Base-by-base conservation (phyloP, 2,113 vertebrate genomes). In the Amia ocellicauda region DNA sequence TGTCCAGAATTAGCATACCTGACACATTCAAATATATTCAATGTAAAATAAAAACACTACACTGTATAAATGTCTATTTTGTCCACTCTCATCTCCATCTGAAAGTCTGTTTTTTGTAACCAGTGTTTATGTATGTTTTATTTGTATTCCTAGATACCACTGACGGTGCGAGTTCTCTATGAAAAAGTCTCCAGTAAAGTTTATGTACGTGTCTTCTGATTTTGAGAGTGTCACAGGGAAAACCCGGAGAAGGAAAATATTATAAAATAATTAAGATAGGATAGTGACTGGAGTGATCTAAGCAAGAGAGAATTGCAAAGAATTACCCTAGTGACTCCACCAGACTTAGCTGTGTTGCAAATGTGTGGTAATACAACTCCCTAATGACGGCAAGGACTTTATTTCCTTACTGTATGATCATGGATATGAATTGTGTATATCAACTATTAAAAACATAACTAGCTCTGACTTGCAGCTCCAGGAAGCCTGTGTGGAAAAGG, bases 401-500 rank as follows among this genome's bases (percentile, higher is more conserved):
- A 23, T 70, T 67, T 63, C 54, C 65, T 60, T 60, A 55, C 52
- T 40, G 16, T 47, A 16, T n/a, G 41, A 65, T 67, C 42, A 64
- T 27, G 45, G 64, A 63, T 58, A 53, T 63, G 36, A 69, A 67
- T 72, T 69, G 68, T 80, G 67, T 74, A 66, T 78, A 71, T 78
- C 74, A 76, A 49, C 11, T 77, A 68, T 79, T 74, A 64, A 26
- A 58, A 58, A 11, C 61, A 60, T 71, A 79, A 80, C 54, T 72
- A 55, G 58, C 67, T 67, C 70, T 77, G 76, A 85, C 52, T 24
- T 74, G 22, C 69, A 68, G 69, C 60, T 72, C 74, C 77, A 74
- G 78, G 71, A 83, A 83, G 79, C 70, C 67, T 70, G 68, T 66
- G 67, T 57, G 65, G 78, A 78, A 80, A 77, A 83, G 60, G 62